Conservation (phyloP, 2,113 vertebrate species). For the Grallaria varia region DNA sequence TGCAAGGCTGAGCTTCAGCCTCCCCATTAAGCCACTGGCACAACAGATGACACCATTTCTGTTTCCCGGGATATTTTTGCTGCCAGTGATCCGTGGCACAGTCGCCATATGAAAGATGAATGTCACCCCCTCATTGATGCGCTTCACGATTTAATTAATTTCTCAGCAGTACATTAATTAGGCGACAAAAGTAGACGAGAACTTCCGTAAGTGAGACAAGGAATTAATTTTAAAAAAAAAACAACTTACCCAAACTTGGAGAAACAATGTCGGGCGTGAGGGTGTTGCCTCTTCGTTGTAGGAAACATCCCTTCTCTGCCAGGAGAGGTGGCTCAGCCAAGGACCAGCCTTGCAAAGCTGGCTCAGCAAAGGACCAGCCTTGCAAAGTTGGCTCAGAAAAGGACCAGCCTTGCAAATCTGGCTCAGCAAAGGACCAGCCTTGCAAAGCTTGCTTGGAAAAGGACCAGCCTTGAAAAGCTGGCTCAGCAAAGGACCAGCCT, state of each 20-base stretch:
- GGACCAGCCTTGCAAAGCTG: neutral
- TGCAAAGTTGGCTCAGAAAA: neutral
- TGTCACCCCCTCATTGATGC: slow-evolving; percentile 33
- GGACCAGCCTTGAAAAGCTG: no score
- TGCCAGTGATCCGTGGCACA: slow-evolving; percentile 44
- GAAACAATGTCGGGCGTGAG: neutral
- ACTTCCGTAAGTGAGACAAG: slow-evolving; percentile 69
- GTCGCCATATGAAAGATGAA: slow-evolving; percentile 50
- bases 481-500: no score
- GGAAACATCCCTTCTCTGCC: neutral
- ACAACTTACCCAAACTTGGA: neutral
- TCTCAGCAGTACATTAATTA: slow-evolving; percentile 75
- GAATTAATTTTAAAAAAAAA: slow-evolving; percentile 55
- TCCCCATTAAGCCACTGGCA: neutral
- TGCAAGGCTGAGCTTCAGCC: neutral
- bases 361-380: neutral
- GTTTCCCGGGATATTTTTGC: neutral
- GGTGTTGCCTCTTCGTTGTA: neutral
- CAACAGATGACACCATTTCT: neutral
- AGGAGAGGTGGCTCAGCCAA: neutral
- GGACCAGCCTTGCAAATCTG: neutral
- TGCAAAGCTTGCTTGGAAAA: no score
- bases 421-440: no score
- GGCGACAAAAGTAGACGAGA: slow-evolving; percentile 49
- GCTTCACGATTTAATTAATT: slow-evolving; percentile 71